These are phyloP conservation scores for Ptilonorhynchus violaceus DNA, from an alignment of 2,113 vertebrate genomes.

Conservation along the genomic window DNA sequence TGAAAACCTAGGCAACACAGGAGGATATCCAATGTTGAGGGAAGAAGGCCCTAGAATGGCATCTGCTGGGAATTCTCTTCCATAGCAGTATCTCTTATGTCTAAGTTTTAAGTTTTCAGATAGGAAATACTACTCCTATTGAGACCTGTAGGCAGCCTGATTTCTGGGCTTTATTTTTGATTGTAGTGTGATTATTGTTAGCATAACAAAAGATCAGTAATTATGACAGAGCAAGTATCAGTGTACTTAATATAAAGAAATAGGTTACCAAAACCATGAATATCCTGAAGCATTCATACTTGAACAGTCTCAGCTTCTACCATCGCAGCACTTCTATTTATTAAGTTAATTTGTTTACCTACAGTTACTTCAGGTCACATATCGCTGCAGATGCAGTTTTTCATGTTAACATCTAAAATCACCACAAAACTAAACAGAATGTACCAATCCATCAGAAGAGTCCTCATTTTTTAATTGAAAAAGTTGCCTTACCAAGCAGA, in stretches of 20 bases:
- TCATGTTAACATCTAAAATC: background rate
- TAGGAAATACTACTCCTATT: background rate
- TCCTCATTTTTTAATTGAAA: background rate
- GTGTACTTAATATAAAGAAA: background rate
- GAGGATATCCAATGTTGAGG: accelerated
- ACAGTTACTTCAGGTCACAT: background rate
- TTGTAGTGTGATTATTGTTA: background rate
- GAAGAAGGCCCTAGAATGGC: background rate
- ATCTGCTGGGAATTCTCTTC: background rate
- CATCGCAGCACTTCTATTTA: background rate
- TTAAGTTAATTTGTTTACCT: background rate
- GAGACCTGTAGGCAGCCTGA: background rate
- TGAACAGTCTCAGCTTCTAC: background rate
- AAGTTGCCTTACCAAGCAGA: background rate
- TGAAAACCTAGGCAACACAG: background rate
- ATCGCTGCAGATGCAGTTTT: background rate
- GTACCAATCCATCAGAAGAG: background rate
- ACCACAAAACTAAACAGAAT: background rate
- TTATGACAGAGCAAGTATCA: background rate
- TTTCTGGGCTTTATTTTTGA: background rate
- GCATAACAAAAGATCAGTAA: background rate
- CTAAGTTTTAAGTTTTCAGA: background rate
- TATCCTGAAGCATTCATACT: background rate
- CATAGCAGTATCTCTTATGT: background rate
- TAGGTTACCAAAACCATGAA: background rate